These are phyloP conservation scores for Thalassophryne amazonica DNA, from an alignment of 2,797 vertebrate species.

Conservation along the genomic window DNA sequence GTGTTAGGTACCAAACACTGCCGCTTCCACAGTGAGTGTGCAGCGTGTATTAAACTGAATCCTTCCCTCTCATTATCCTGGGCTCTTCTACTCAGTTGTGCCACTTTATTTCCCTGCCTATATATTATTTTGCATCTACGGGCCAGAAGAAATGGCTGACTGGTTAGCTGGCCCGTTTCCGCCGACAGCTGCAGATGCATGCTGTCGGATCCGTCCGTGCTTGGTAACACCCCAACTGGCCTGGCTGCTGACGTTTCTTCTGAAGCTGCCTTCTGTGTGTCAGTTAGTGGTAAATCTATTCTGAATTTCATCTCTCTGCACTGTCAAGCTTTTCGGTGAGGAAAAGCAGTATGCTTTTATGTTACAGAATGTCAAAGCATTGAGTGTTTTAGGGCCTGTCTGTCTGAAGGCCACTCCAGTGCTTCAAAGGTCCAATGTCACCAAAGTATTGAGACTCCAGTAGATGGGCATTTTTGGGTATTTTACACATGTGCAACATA, in stretches of 20 bases:
- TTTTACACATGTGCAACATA: slow-evolving; percentile 9
- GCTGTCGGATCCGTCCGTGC: slow-evolving; percentile 3
- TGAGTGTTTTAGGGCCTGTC: slow-evolving; percentile 8
- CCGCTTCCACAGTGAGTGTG: not conserved
- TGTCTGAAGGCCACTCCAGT: slow-evolving; percentile 17
- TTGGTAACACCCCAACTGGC: slow-evolving; percentile 29
- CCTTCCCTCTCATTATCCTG: not conserved
- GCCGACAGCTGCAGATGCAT: not conserved
- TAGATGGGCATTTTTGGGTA: slow-evolving; percentile 24
- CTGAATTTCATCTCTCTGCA: slow-evolving; percentile 24
- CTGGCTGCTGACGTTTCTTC: slow-evolving; percentile 9
- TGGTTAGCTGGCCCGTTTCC: not conserved
- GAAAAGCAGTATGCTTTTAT: slow-evolving; percentile 36
- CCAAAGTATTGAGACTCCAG: slow-evolving; percentile 42
- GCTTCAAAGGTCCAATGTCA: slow-evolving; percentile 47
- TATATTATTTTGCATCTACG: not conserved
- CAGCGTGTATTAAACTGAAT: not conserved
- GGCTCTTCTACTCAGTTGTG: not conserved
- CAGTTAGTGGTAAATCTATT: slow-evolving; percentile 48
- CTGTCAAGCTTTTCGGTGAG: slow-evolving; percentile 31
- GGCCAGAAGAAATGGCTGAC: slow-evolving; percentile 6
- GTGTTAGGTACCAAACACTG: not conserved
- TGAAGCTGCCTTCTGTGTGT: slow-evolving; percentile 30
- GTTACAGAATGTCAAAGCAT: slow-evolving; percentile 20
- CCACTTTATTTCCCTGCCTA: not conserved